Percentiles rank a stretch among this genome's conserved stretches.
phyloP scores from a whole-genome alignment of 2,888 invertebrate genomes.

The Drosophila atripex region DNA sequence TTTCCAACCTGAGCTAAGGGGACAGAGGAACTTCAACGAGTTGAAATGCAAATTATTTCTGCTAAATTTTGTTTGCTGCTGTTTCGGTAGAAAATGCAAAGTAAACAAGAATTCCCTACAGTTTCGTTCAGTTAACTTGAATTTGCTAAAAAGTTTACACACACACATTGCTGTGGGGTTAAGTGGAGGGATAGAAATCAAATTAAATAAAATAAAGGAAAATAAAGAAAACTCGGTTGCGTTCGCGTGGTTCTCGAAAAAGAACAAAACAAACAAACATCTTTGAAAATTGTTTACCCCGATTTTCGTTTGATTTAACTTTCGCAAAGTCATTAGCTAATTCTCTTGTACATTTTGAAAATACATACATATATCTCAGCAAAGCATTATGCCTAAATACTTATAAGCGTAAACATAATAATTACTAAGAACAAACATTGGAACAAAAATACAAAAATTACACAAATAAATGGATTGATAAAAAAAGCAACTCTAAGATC shows the following conservation, averaged over 20 bases:
- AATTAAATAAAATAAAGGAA: background rate
- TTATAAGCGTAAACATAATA: conserved; percentile 39
- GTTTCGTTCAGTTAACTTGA: conserved; percentile 22
- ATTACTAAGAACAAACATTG: conserved; percentile 21
- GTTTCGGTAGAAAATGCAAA: conserved; percentile 14
- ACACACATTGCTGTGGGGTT: conserved; percentile 25
- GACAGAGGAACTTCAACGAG: conserved; percentile 2
- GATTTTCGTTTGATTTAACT: conserved; percentile 38
- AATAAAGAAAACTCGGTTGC: background rate
- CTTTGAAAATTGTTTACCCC: conserved; percentile 10
- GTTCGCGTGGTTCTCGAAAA: conserved; percentile 13
- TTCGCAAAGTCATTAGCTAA: conserved; percentile 53
- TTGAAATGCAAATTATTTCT: conserved; percentile 35
- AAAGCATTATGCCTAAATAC: conserved; percentile 55
- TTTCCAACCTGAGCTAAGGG: background rate
- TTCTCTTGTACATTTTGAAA: conserved; percentile 68
- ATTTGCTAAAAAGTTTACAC: conserved; percentile 23
- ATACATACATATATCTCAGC: conserved; percentile 52
- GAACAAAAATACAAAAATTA: conserved; percentile 24
- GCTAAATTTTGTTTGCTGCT: conserved; percentile 41
- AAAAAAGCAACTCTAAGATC: conserved; percentile 31
- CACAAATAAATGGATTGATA: conserved; percentile 28
- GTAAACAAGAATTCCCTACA: conserved; percentile 16
- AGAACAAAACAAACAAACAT: conserved; percentile 21
- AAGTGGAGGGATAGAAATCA: conserved; percentile 3